Percentiles rank a stretch among this genome's conserved stretches.
These are phyloP conservation scores for Chymomyza amoena DNA, from an alignment of 2,888 invertebrate species.

Conservation along the genomic window DNA sequence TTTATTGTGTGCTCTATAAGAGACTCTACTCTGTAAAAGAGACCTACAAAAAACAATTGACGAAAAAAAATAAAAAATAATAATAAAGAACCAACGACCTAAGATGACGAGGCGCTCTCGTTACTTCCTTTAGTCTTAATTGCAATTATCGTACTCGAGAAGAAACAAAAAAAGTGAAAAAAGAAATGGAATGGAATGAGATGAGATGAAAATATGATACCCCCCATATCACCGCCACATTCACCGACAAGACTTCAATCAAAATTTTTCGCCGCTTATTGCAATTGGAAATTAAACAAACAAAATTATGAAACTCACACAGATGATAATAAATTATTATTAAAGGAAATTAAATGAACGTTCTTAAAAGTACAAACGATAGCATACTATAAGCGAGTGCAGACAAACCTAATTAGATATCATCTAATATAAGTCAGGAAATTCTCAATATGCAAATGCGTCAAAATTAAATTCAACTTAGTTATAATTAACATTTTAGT, in stretches of 20 bases:
- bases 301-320: too few relatives aligned
- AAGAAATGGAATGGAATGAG: too few relatives aligned
- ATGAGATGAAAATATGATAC: not conserved
- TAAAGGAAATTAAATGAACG: not conserved
- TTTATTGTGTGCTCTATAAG: too few relatives aligned
- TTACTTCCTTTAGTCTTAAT: constrained; percentile 63
- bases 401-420: too few relatives aligned
- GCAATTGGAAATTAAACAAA: not conserved
- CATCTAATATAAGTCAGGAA: too few relatives aligned
- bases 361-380: too few relatives aligned
- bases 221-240: not conserved
- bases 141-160: constrained; percentile 49
- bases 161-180: not conserved
- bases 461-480: too few relatives aligned
- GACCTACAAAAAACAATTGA: not conserved
- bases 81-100: not conserved
- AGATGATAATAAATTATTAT: not conserved
- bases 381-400: too few relatives aligned
- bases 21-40: too few relatives aligned
- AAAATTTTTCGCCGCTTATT: not conserved
- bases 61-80: not conserved
- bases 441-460: too few relatives aligned
- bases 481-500: too few relatives aligned
- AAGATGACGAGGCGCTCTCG: not conserved
- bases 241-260: not conserved